phyloP scores from a whole-genome alignment of 2,113 vertebrate genomes.

The Actenoides lindsayi region DNA sequence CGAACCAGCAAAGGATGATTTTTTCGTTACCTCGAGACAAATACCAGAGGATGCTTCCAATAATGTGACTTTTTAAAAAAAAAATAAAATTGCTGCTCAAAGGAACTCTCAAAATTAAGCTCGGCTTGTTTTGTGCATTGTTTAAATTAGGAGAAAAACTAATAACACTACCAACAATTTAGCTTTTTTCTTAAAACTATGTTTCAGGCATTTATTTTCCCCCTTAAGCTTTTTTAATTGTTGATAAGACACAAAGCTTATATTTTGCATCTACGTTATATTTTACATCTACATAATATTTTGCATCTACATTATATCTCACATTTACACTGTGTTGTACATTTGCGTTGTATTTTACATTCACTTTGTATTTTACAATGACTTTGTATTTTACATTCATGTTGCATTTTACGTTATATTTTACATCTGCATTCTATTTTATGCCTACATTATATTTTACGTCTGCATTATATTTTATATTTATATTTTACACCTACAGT shows the following conservation, averaged over 20 bases:
- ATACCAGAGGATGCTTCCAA: neutral
- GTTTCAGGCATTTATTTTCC: neutral
- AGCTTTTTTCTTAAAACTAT: neutral
- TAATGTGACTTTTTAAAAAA: too few species aligned
- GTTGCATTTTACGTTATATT: neutral
- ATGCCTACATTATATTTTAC: neutral
- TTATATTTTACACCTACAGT: neutral
- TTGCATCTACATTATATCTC: too few species aligned
- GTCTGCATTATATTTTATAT: neutral
- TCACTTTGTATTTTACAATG: neutral
- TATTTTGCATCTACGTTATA: neutral
- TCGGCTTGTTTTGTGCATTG: rapidly evolving
- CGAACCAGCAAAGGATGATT: neutral
- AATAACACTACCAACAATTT: rapidly evolving
- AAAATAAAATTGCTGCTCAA: neutral
- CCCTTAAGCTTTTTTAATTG: neutral
- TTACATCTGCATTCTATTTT: neutral
- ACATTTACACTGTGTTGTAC: neutral
- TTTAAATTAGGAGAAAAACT: neutral
- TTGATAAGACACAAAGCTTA: neutral
- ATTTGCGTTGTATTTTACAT: neutral
- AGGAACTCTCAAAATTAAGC: neutral
- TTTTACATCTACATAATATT: neutral
- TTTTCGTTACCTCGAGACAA: neutral
- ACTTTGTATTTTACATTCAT: neutral